phyloP scores from a whole-genome alignment of 2,797 vertebrate genomes.

The Pipistrellus pygmaeus region DNA sequence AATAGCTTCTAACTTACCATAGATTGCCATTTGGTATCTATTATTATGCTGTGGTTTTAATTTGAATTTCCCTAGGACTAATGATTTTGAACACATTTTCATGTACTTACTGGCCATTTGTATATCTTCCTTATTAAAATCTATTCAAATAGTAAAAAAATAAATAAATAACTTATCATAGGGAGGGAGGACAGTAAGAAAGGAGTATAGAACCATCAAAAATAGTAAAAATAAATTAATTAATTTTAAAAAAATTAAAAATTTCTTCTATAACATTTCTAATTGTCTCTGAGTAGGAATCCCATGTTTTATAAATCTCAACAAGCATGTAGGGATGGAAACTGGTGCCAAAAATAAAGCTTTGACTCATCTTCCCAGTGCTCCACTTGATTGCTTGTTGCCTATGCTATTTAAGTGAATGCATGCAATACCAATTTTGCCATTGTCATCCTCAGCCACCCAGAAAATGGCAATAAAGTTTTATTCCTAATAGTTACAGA shows the following conservation, averaged over 20 bases:
- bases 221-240: not conserved
- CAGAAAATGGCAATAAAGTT: constrained; percentile 9
- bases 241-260: not conserved
- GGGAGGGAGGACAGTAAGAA: too few relatives aligned
- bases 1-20: not conserved
- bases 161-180: too few relatives aligned
- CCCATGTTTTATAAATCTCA: not conserved
- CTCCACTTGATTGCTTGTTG: not conserved
- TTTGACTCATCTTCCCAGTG: not conserved
- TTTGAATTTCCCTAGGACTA: too few relatives aligned
- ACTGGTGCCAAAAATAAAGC: not conserved
- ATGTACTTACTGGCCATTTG: too few relatives aligned
- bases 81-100: too few relatives aligned
- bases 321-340: not conserved
- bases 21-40: too few relatives aligned
- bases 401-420: not conserved
- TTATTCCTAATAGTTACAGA: constrained; percentile 21
- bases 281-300: not conserved
- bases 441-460: constrained; percentile 27
- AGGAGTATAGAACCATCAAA: not conserved
- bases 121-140: too few relatives aligned
- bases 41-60: too few relatives aligned
- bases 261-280: not conserved
- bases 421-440: not conserved
- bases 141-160: too few relatives aligned